These are phyloP conservation scores for Hypothenemus hampei DNA, from an alignment of 1,140 invertebrate species.

Conservation along the genomic window DNA sequence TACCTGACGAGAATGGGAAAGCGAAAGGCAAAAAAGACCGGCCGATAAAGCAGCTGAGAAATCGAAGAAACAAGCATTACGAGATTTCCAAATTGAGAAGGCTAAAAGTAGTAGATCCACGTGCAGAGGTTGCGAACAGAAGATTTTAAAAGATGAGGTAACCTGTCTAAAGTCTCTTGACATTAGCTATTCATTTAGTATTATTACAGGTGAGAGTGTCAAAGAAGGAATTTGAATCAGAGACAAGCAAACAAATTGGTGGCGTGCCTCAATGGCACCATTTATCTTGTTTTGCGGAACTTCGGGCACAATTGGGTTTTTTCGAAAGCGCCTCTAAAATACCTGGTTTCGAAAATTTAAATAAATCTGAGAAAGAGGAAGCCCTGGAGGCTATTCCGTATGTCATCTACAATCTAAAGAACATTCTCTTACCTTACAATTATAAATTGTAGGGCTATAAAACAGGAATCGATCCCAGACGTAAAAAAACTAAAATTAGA, in stretches of 20 bases:
- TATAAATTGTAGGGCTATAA: conserved; percentile 49
- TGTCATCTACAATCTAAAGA: conserved; percentile 31
- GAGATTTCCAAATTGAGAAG: conserved; percentile 81
- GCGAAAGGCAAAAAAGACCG: conserved; percentile 47
- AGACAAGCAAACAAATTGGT: conserved; percentile 73
- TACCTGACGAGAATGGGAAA: conserved; percentile 45
- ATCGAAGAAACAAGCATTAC: conserved; percentile 43
- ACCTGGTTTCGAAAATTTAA: conserved; percentile 68
- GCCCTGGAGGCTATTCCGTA: conserved; percentile 66
- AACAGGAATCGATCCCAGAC: conserved; percentile 52
- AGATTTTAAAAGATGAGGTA: conserved; percentile 75
- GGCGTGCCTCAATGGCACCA: conserved; percentile 85
- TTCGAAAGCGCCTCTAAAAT: conserved; percentile 64
- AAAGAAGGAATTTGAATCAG: conserved; percentile 82
- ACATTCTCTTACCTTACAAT: conserved; percentile 3
- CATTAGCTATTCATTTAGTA: neutral
- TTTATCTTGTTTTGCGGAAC: conserved; percentile 83
- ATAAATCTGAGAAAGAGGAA: conserved; percentile 66
- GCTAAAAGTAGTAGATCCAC: conserved; percentile 77
- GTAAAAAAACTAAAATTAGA: conserved; percentile 67
- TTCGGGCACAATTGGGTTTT: conserved; percentile 71
- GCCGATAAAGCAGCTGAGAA: conserved; percentile 24
- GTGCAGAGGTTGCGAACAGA: conserved; percentile 81
- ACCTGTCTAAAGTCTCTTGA: neutral
- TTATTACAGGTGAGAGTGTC: conserved; percentile 60